phyloP scores from a whole-genome alignment of 2,113 vertebrate genomes.

The Tragelaphus imberbis region DNA sequence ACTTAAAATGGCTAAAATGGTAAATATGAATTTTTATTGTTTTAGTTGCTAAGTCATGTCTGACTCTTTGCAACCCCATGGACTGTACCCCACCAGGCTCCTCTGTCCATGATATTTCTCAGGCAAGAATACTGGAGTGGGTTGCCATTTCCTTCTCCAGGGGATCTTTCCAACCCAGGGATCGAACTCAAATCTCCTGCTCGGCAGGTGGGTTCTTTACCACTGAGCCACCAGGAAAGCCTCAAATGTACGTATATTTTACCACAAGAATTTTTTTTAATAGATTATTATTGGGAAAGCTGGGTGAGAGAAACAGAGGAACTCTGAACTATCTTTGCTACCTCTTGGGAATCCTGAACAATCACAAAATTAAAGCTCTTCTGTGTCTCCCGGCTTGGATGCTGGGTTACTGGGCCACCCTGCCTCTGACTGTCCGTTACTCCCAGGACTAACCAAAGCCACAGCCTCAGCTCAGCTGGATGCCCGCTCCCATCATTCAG shows the following conservation, averaged over 20 bases:
- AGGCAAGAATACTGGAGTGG: not conserved
- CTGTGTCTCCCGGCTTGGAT: not conserved
- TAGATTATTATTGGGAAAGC: no score
- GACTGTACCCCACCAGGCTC: not conserved
- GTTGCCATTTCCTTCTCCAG: not conserved
- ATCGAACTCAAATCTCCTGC: not conserved
- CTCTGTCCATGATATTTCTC: not conserved
- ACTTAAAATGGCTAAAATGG: not conserved
- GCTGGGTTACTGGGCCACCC: not conserved
- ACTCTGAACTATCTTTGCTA: not conserved
- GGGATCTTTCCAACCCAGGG: not conserved
- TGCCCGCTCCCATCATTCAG: not conserved
- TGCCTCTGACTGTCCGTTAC: not conserved
- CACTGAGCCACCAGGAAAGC: not conserved
- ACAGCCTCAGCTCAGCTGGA: not conserved
- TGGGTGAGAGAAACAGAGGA: not conserved
- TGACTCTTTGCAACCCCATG: not conserved
- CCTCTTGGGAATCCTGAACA: not conserved
- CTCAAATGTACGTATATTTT: not conserved
- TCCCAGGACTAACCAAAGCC: not conserved
- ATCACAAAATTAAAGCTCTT: not conserved
- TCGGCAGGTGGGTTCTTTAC: not conserved
- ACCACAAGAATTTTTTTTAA: not conserved
- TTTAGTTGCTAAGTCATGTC: not conserved
- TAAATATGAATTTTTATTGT: not conserved